Conservation (phyloP, 2,888 invertebrate species). For the Danaus chrysippus region DNA sequence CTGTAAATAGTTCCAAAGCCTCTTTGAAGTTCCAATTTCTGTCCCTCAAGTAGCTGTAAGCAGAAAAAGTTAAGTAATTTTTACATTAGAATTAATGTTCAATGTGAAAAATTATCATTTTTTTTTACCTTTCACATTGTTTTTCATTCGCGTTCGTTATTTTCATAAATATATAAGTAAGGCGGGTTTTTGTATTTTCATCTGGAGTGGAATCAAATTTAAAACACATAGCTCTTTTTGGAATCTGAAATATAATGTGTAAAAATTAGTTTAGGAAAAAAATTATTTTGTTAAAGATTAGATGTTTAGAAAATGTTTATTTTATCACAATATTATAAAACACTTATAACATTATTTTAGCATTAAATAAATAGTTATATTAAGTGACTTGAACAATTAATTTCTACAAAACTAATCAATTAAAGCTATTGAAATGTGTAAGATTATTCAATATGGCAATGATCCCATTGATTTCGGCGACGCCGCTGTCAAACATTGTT, state of each 20-base stretch:
- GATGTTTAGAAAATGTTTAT: no score
- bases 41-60: slow-evolving; percentile 81
- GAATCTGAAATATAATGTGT: slow-evolving; percentile 43
- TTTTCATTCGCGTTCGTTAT: slow-evolving; percentile 50
- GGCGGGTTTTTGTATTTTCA: slow-evolving; percentile 49
- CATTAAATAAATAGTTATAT: no score
- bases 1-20: slow-evolving; percentile 57
- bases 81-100: background rate
- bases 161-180: slow-evolving; percentile 54
- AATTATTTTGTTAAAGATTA: slow-evolving; percentile 6
- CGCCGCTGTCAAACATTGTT: slow-evolving; percentile 48
- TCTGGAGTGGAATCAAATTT: slow-evolving; percentile 56
- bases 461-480: slow-evolving; percentile 59
- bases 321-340: no score
- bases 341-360: no score
- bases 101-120: background rate
- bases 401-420: no score
- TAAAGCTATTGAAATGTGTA: no score
- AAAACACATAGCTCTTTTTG: slow-evolving; percentile 43
- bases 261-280: background rate
- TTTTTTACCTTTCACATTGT: slow-evolving; percentile 48
- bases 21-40: slow-evolving; percentile 80
- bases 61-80: slow-evolving; percentile 10
- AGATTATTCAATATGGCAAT: slow-evolving; percentile 43
- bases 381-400: no score